Conservation (phyloP, 2,888 invertebrate species). For the Ichneumoninae sp. region DNA sequence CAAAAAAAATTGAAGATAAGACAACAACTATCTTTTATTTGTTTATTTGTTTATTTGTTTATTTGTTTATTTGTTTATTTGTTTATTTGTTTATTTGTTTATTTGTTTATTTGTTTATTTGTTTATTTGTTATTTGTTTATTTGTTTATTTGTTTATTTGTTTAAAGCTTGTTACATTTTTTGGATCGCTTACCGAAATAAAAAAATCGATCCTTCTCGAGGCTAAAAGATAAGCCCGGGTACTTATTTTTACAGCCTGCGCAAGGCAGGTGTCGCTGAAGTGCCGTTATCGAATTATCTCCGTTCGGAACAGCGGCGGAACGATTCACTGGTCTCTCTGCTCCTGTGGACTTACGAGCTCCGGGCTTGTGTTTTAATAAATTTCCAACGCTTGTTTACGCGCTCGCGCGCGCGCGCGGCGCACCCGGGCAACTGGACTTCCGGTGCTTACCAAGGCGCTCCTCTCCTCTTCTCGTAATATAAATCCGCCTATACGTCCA, state of each 20-base stretch:
- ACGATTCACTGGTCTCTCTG: conserved; percentile 28
- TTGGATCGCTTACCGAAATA: not conserved
- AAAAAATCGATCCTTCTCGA: not conserved
- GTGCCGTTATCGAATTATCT: conserved; percentile 50
- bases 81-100: too few species aligned
- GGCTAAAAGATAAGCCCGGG: not conserved
- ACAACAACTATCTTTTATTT: not conserved
- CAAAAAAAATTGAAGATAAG: not conserved
- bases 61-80: not conserved
- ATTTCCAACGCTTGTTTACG: conserved; percentile 54
- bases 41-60: not conserved
- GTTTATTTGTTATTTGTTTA: too few species aligned
- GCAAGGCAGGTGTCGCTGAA: conserved; percentile 41
- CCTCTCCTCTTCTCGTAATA: conserved; percentile 18
- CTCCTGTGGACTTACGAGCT: not conserved
- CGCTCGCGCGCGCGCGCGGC: conserved; percentile 32
- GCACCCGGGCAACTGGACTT: conserved; percentile 48
- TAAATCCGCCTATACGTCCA: conserved; percentile 25
- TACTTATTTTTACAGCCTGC: conserved; percentile 30
- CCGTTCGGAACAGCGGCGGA: conserved; percentile 2
- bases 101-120: too few species aligned
- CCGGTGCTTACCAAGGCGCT: conserved; percentile 39
- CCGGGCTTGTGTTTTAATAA: conserved; percentile 41
- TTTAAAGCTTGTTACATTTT: too few species aligned
- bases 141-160: too few species aligned